phyloP scores from a whole-genome alignment of 2,888 invertebrate species.

The Lepidochitona cinerea region DNA sequence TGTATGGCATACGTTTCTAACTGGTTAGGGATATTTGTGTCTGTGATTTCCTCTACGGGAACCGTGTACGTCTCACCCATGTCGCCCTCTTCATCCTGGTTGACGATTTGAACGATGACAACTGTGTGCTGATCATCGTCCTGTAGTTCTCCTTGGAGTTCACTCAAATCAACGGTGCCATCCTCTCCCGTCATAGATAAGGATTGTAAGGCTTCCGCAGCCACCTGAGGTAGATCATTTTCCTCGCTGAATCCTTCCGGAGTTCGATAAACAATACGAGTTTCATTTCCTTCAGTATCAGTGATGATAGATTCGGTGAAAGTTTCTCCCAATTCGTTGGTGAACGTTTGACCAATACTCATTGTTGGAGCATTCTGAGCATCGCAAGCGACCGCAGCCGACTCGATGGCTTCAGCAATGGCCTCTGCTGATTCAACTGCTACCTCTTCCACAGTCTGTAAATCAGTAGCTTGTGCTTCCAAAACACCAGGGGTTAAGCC shows the following conservation, averaged over 20 bases:
- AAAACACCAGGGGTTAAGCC: not conserved
- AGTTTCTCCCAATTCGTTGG: not conserved
- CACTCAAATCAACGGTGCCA: not conserved
- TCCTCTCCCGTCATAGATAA: constrained; percentile 26
- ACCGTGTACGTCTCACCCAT: not conserved
- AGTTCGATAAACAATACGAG: not conserved
- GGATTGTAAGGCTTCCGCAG: constrained; percentile 52
- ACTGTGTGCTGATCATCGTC: not conserved
- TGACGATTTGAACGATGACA: not conserved
- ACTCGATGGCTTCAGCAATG: not conserved
- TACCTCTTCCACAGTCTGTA: constrained; percentile 18
- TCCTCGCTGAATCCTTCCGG: not conserved
- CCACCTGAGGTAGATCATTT: constrained; percentile 35
- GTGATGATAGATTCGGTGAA: not conserved
- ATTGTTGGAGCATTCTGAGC: not conserved
- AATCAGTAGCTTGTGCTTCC: not conserved
- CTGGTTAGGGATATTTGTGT: too few species aligned
- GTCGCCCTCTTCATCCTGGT: not conserved
- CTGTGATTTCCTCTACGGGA: too few species aligned
- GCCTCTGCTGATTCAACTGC: not conserved
- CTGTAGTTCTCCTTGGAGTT: not conserved
- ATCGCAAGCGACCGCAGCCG: not conserved
- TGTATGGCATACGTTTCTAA: too few species aligned
- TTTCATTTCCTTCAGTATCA: not conserved
- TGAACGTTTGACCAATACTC: constrained; percentile 6